Percentiles rank a stretch among this genome's conserved stretches.
Evolutionary conservation across 2,113 vertebrate species (phyloP).

Genomic region (Thunnus thynnus): DNA sequence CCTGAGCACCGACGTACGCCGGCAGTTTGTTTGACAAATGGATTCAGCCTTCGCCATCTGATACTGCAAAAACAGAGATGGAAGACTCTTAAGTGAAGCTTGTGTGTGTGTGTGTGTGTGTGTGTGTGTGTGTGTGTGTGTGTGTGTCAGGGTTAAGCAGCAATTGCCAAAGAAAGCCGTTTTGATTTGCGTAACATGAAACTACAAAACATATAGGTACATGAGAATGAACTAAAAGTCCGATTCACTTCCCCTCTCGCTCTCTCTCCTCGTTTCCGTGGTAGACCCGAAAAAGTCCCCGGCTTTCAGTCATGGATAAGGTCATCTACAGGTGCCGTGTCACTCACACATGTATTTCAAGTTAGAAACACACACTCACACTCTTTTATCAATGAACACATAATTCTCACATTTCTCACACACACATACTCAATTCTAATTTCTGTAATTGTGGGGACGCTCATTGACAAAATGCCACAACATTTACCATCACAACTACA

Average conservation of each 20-base stretch:
- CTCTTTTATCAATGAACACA: neutral
- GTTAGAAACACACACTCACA: neutral
- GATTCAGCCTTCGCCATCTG: slow-evolving; percentile 63
- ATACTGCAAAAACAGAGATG: slow-evolving; percentile 73
- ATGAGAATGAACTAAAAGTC: slow-evolving; percentile 16
- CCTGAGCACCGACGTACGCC: slow-evolving; percentile 59
- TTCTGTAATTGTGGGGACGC: neutral
- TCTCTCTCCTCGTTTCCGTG: slow-evolving; percentile 1
- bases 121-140: slow-evolving; percentile 20
- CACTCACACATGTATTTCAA: slow-evolving; percentile 34
- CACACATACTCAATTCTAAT: neutral
- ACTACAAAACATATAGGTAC: slow-evolving; percentile 42
- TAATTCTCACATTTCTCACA: neutral
- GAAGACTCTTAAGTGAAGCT: slow-evolving; percentile 52
- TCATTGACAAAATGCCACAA: too few relatives aligned
- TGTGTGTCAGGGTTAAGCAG: slow-evolving; percentile 36
- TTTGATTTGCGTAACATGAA: slow-evolving; percentile 63
- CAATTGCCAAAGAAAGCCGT: slow-evolving; percentile 53
- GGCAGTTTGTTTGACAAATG: slow-evolving; percentile 77
- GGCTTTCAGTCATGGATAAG: slow-evolving; percentile 14
- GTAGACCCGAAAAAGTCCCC: slow-evolving; percentile 7
- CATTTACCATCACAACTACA: too few relatives aligned
- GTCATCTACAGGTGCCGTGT: slow-evolving; percentile 35
- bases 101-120: slow-evolving; percentile 18
- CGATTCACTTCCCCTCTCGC: slow-evolving; percentile 6